phyloP scores from a whole-genome alignment of 2,888 invertebrate species.

The Drosophila siamana region DNA sequence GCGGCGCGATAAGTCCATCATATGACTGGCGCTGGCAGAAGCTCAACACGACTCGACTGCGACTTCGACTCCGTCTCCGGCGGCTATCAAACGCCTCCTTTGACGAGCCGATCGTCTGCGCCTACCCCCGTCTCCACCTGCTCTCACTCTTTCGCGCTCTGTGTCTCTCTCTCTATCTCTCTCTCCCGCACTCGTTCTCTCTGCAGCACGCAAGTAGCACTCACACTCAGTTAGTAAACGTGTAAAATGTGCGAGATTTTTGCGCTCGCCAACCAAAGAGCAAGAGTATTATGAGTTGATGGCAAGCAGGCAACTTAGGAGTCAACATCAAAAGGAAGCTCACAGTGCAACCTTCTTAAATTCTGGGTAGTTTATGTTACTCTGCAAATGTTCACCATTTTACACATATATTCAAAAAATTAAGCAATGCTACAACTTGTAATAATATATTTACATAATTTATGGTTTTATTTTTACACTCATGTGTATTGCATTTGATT shows the following conservation, averaged over 20 bases:
- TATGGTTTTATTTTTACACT: too few species aligned
- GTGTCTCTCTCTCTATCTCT: not conserved
- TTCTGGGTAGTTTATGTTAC: too few species aligned
- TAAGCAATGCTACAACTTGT: too few species aligned
- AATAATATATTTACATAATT: too few species aligned
- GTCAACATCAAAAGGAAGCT: too few species aligned
- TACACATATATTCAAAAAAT: too few species aligned
- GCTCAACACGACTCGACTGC: constrained; percentile 36
- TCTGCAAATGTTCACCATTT: too few species aligned
- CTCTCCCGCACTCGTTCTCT: not conserved
- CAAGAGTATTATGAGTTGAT: not conserved
- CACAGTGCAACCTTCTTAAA: too few species aligned
- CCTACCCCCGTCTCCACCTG: not conserved
- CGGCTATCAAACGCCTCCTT: constrained; percentile 77
- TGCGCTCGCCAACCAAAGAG: not conserved
- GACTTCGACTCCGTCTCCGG: constrained; percentile 2
- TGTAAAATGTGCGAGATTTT: constrained; percentile 14
- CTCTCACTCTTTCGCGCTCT: not conserved
- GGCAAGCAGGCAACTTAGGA: not conserved
- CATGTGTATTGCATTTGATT: not conserved
- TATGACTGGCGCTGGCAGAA: constrained; percentile 71
- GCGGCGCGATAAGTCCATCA: constrained; percentile 75
- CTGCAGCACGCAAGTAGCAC: not conserved
- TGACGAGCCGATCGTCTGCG: constrained; percentile 49
- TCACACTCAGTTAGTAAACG: constrained; percentile 13